These are phyloP conservation scores for Apostichopus parvimensis DNA, from an alignment of 35 echinoderm and acorn worm genomes.

Conservation along the genomic window DNA sequence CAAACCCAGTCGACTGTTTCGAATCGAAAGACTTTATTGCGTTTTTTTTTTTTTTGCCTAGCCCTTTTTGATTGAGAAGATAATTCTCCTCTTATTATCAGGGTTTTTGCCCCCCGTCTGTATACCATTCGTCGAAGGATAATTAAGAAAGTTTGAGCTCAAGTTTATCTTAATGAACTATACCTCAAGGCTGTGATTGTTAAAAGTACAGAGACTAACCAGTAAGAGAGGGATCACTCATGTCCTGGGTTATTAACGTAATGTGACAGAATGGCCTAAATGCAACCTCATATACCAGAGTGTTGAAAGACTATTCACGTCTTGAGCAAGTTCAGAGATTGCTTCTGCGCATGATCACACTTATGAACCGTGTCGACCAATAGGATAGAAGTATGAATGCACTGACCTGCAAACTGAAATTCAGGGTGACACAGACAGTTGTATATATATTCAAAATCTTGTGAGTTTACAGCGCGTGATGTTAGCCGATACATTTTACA, in stretches of 20 bases:
- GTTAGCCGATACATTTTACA: no score
- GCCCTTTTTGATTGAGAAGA: not conserved
- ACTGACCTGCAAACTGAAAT: no score
- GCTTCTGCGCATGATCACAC: not conserved
- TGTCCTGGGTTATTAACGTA: no score
- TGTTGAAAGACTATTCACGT: not conserved
- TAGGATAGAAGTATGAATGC: no score
- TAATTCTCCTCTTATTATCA: not conserved
- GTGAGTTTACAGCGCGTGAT: no score
- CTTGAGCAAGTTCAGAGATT: not conserved
- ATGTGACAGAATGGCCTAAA: not conserved
- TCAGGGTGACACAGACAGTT: no score
- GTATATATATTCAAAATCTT: no score
- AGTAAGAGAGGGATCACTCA: no score
- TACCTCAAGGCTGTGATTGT: no score
- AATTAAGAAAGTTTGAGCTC: not conserved
- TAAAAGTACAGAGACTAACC: no score
- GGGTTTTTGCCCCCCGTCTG: not conserved
- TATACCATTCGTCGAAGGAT: not conserved
- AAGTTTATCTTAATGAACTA: not conserved
- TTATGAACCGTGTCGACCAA: not conserved
- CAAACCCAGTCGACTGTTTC: slow-evolving; percentile 11
- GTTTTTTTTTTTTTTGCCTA: not conserved
- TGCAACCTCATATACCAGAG: not conserved
- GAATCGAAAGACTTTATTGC: not conserved